Evolutionary conservation across 2,797 vertebrate species (phyloP).

Genomic region (Cynodonichthys magdalenae): DNA sequence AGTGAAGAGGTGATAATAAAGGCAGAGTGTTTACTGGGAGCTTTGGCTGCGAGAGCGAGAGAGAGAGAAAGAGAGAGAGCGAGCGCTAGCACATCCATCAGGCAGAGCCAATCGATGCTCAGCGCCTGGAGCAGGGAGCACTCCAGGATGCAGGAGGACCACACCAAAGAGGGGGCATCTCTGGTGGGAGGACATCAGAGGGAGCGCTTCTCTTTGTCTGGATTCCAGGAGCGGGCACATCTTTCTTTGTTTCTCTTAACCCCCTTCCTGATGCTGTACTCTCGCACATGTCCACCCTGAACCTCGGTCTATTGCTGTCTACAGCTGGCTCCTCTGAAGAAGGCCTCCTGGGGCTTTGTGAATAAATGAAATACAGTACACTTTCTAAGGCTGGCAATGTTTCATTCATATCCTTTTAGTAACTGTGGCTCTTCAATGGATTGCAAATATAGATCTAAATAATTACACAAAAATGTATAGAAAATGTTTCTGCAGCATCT

Average conservation of each 20-base stretch:
- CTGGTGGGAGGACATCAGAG: slow-evolving; percentile 84
- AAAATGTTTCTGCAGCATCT: slow-evolving; percentile 23
- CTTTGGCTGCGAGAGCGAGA: slow-evolving; percentile 53
- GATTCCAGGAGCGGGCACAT: slow-evolving; percentile 77
- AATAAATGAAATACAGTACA: slow-evolving; percentile 57
- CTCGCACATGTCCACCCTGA: slow-evolving; percentile 65
- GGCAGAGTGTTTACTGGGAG: slow-evolving; percentile 72
- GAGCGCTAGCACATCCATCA: slow-evolving; percentile 72
- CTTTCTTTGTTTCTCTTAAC: slow-evolving; percentile 81
- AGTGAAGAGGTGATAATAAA: slow-evolving; percentile 77
- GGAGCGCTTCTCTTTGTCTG: slow-evolving; percentile 78
- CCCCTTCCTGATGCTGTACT: slow-evolving; percentile 74
- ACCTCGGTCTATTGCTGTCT: slow-evolving; percentile 66
- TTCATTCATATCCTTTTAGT: slow-evolving; percentile 58
- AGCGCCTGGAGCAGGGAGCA: slow-evolving; percentile 76
- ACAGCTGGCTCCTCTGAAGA: slow-evolving; percentile 62
- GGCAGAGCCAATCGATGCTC: slow-evolving; percentile 79
- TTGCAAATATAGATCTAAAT: slow-evolving; percentile 31
- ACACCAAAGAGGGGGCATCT: slow-evolving; percentile 81
- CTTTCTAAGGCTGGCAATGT: slow-evolving; percentile 42
- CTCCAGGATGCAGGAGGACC: slow-evolving; percentile 78
- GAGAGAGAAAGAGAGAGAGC: slow-evolving; percentile 20
- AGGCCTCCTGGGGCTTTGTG: slow-evolving; percentile 53
- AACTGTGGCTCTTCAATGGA: slow-evolving; percentile 24
- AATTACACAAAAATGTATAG: slow-evolving; percentile 33